Conservation (phyloP, 2,797 vertebrate species). For the Thaleichthys pacificus region DNA sequence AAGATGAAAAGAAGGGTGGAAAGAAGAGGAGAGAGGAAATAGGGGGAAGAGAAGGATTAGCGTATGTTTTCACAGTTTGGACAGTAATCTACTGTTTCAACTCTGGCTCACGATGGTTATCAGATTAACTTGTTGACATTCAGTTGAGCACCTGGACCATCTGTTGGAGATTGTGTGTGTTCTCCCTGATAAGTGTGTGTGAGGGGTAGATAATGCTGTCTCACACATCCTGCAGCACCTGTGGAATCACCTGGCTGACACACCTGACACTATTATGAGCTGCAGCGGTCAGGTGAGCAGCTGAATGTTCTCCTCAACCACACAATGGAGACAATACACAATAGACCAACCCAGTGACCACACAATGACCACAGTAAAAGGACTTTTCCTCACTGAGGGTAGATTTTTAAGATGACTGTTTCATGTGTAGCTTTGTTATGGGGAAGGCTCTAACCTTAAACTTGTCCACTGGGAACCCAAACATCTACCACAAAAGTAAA, state of each 20-base stretch:
- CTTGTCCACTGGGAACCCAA: not conserved
- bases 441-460: not conserved
- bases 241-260: constrained; percentile 13
- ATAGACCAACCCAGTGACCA: constrained; percentile 55
- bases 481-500: not conserved
- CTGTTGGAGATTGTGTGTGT: no score
- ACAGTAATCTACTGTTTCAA: no score
- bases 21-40: not conserved
- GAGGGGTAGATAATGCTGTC: not conserved
- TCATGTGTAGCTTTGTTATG: not conserved
- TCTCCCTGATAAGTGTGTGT: not conserved
- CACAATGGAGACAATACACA: constrained; percentile 65
- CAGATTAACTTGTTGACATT: not conserved
- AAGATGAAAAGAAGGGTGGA: not conserved
- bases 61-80: not conserved
- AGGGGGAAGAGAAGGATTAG: not conserved
- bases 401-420: not conserved
- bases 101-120: not conserved
- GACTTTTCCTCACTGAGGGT: not conserved
- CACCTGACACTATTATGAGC: constrained; percentile 14
- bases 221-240: not conserved
- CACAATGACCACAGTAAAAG: constrained; percentile 54
- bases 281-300: constrained; percentile 63
- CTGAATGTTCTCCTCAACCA: constrained; percentile 71
- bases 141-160: not conserved